phyloP scores from a whole-genome alignment of 2,888 invertebrate species.

The Eumacrocentrus americanus region DNA sequence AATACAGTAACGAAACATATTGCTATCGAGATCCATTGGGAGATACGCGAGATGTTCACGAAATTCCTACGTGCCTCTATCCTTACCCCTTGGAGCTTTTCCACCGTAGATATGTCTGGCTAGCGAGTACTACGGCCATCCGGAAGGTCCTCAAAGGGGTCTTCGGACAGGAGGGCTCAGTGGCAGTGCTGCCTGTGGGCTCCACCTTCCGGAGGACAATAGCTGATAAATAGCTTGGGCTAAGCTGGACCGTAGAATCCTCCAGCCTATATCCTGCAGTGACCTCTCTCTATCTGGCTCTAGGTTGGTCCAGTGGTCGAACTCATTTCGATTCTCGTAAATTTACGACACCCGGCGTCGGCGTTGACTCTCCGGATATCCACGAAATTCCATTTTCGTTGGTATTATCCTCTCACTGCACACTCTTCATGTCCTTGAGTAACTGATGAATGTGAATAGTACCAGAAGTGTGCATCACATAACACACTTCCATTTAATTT shows the following conservation, averaged over 20 bases:
- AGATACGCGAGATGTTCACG: constrained; percentile 17
- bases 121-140: neutral
- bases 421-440: too few relatives aligned
- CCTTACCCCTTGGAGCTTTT: neutral
- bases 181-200: too few relatives aligned
- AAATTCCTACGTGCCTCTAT: constrained; percentile 19
- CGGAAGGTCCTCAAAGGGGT: constrained; percentile 28
- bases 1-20: constrained; percentile 32
- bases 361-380: constrained; percentile 15
- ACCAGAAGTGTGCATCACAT: too few relatives aligned
- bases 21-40: constrained; percentile 17
- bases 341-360: constrained; percentile 42
- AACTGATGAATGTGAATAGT: too few relatives aligned
- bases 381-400: constrained; percentile 4
- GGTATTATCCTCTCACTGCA: neutral
- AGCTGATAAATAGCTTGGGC: constrained; percentile 39
- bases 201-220: constrained; percentile 32
- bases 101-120: constrained; percentile 16
- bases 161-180: too few relatives aligned
- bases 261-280: constrained; percentile 29
- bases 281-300: constrained; percentile 15
- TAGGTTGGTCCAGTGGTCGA: constrained; percentile 11
- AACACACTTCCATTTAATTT: too few relatives aligned
- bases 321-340: constrained; percentile 40
- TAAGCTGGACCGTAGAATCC: constrained; percentile 38